These are phyloP conservation scores for Ooceraea biroi DNA, from an alignment of 1,140 invertebrate genomes.

Conservation along the genomic window DNA sequence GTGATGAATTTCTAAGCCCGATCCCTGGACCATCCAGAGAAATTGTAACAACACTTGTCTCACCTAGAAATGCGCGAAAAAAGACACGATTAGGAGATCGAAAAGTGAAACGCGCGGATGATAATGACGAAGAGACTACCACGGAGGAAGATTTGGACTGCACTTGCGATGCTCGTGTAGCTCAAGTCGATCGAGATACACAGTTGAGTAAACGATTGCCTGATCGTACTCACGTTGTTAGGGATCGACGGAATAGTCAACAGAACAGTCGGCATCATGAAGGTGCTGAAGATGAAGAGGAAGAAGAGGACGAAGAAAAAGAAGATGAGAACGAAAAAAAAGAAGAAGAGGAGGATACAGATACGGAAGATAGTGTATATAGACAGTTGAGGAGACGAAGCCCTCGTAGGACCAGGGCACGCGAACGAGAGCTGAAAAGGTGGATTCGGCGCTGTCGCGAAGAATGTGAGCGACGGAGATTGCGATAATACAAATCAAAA, in stretches of 20 bases:
- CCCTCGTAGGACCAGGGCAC: background rate
- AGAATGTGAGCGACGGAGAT: constrained; percentile 53
- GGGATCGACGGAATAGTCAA: too few relatives aligned
- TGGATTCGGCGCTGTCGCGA: constrained; percentile 71
- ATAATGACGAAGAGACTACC: constrained; percentile 5
- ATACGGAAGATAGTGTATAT: constrained; percentile 11
- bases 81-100: background rate
- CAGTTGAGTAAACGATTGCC: background rate
- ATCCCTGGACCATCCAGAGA: constrained; percentile 10
- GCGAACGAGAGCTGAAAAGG: constrained; percentile 64
- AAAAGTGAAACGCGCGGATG: background rate
- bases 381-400: background rate
- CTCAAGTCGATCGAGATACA: background rate
- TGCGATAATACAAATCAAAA: background rate
- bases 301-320: background rate
- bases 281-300: background rate
- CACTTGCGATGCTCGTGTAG: background rate
- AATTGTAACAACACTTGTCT: background rate
- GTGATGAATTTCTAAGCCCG: background rate
- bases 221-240: background rate
- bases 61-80: background rate
- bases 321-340: too few relatives aligned
- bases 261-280: background rate
- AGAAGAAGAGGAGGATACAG: background rate
- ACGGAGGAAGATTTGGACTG: constrained; percentile 8